These are phyloP conservation scores for Microplitis deprimator DNA, from an alignment of 2,888 invertebrate genomes.

Conservation along the genomic window DNA sequence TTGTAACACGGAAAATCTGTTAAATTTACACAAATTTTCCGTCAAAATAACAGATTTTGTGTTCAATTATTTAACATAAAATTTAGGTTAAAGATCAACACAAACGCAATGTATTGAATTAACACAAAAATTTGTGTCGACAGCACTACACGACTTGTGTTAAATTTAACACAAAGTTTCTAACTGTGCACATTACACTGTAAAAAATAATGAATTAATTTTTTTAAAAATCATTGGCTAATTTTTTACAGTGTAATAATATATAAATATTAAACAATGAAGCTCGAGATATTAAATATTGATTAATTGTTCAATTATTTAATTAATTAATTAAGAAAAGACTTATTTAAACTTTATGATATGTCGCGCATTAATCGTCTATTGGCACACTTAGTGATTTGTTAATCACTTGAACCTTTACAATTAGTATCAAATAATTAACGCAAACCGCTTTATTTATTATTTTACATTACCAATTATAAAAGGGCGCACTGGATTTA, in stretches of 20 bases:
- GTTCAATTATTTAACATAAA: too few relatives aligned
- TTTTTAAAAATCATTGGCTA: neutral
- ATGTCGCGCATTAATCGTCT: conserved; percentile 20
- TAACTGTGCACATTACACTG: conserved; percentile 1
- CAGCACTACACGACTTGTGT: too few relatives aligned
- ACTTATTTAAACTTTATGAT: conserved; percentile 1
- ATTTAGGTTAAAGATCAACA: too few relatives aligned
- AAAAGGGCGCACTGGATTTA: neutral
- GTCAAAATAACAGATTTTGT: neutral
- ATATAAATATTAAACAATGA: neutral
- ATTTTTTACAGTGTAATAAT: neutral
- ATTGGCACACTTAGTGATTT: conserved; percentile 23
- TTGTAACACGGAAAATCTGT: too few relatives aligned
- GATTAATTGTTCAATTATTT: neutral
- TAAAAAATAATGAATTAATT: neutral
- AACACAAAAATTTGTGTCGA: too few relatives aligned
- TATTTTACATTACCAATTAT: neutral
- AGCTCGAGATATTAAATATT: neutral
- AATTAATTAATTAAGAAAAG: neutral
- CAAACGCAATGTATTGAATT: too few relatives aligned
- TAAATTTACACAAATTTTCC: neutral
- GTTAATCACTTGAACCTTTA: neutral
- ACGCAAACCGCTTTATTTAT: neutral
- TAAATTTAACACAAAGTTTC: too few relatives aligned
- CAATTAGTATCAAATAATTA: conserved; percentile 3